Percentiles rank a stretch among this genome's conserved stretches.
Evolutionary conservation across 2,888 invertebrate species (phyloP).

Genomic region (Diaperis boleti): DNA sequence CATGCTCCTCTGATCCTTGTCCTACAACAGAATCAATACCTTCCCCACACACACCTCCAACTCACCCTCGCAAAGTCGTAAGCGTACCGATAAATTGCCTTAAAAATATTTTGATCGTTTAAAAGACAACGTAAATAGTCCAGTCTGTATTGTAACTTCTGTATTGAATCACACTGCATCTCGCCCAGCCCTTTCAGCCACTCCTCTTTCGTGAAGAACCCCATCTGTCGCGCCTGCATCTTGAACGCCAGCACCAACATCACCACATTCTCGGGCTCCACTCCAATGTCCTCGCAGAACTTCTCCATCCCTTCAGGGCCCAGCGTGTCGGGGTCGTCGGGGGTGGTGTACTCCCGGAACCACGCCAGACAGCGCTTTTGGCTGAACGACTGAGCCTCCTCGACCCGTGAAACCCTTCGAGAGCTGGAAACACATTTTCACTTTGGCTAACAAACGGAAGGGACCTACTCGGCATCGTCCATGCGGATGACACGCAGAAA

Average conservation of each 20-base stretch:
- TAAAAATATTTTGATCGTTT: constrained; percentile 88
- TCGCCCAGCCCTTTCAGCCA: constrained; percentile 89
- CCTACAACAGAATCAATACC: no score
- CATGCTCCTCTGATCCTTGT: constrained; percentile 95
- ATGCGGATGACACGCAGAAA: constrained; percentile 25
- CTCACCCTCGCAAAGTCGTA: constrained; percentile 96
- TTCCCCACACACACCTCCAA: no score
- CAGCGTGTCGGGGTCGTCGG: constrained; percentile 82
- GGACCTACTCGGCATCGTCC: constrained; percentile 39
- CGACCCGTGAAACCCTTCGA: constrained; percentile 81
- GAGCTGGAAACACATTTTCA: no score
- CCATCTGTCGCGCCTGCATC: constrained; percentile 96
- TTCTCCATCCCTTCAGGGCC: constrained; percentile 97
- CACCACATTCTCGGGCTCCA: constrained; percentile 96
- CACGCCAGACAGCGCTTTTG: constrained; percentile 88
- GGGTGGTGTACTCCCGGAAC: constrained; percentile 91
- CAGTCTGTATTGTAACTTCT: constrained; percentile 88
- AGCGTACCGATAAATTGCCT: constrained; percentile 95
- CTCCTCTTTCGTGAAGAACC: constrained; percentile 91
- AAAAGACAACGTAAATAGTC: constrained; percentile 86
- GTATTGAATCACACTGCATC: constrained; percentile 85
- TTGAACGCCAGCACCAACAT: constrained; percentile 89
- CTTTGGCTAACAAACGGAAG: not conserved
- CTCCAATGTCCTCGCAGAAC: constrained; percentile 92
- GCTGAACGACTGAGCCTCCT: constrained; percentile 80